Evolutionary conservation across 2,113 vertebrate species (phyloP), one percentile per base, ranked within the genome.

Genomic region (Carassius auratus): DNA sequence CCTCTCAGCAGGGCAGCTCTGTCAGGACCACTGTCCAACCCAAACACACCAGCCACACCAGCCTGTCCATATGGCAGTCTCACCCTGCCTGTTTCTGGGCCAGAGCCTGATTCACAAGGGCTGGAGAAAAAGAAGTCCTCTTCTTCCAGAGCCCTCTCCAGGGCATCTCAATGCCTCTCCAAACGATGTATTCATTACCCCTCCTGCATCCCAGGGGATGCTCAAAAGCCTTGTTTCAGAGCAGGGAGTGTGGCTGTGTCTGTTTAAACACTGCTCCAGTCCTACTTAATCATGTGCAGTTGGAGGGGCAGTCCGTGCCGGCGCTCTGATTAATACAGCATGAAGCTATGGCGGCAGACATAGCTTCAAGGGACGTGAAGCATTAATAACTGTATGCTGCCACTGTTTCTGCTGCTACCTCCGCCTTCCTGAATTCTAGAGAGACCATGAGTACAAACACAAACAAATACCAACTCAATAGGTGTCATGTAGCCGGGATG

Each of bases 61-160:
- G 84, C 61, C 81, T 71, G 38, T 90, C 90, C 90, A 90, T 91
- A 91, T 91, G 90, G 90, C 85, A 59, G 23, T 81, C 81, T 85
- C 89, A 84, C 83, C 81, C 76, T 84, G 87, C 83, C 78, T 57
- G 45, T 81, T 36, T 81, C 83, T 64, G 83, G 62, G 79, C 85
- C 80, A 82, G 64, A 81, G 77, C 50, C 68, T 55, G 45, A 15
- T 86, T 79, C 75, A 82, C 61, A 21, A 19, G 68, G 62, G 82
- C 61, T 50, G 36, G 74, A 85, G 75, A 62, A 81, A 81, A 75
- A n/a, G 76, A 62, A 83, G 62, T 48, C 57, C 9, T 77, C 81
- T 84, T 62, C 69, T 69, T 86, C 68, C 76, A 57, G 86, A 83
- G 80, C 50, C 85, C 84, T 86, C 86, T 87, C 85, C 76, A 45